Conservation (phyloP, 1,140 invertebrate species). For the Drosophila orena region DNA sequence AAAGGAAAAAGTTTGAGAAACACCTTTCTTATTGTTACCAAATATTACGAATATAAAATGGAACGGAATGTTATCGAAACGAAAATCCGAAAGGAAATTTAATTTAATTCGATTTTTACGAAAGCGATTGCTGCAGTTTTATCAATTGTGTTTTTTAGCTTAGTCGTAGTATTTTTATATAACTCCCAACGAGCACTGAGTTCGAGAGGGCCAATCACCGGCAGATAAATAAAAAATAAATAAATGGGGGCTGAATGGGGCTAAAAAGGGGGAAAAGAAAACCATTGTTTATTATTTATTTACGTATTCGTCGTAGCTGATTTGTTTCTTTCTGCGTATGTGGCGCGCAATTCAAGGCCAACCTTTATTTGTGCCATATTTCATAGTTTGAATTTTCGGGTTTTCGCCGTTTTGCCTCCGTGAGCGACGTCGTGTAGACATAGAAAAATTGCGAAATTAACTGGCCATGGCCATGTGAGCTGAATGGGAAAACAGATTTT, state of each 20-base stretch:
- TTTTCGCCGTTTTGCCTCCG: conserved; percentile 7
- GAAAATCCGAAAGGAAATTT: conserved; percentile 15
- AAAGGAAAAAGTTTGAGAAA: too few relatives aligned
- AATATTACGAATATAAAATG: background rate
- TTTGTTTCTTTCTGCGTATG: conserved; percentile 45
- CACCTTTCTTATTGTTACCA: too few relatives aligned
- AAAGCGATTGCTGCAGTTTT: conserved; percentile 3
- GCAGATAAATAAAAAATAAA: background rate
- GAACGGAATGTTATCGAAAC: background rate
- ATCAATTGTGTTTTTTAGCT: conserved; percentile 1
- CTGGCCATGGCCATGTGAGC: conserved; percentile 28
- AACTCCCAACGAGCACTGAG: conserved; percentile 12
- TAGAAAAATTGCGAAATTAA: conserved; percentile 64
- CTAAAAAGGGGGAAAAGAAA: conserved; percentile 49
- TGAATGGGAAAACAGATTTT: conserved; percentile 53
- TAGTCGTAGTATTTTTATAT: conserved; percentile 14
- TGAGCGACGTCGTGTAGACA: conserved; percentile 53
- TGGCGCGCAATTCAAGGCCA: conserved; percentile 71
- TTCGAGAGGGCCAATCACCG: conserved; percentile 7
- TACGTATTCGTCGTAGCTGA: conserved; percentile 32
- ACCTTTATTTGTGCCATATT: conserved; percentile 70
- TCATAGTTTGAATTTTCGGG: conserved; percentile 22
- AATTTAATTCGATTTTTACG: conserved; percentile 7
- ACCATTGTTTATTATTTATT: conserved; percentile 74
- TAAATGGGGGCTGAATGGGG: background rate